phyloP scores from a whole-genome alignment of 2,113 vertebrate genomes.

The Erythrolamprus reginae region DNA sequence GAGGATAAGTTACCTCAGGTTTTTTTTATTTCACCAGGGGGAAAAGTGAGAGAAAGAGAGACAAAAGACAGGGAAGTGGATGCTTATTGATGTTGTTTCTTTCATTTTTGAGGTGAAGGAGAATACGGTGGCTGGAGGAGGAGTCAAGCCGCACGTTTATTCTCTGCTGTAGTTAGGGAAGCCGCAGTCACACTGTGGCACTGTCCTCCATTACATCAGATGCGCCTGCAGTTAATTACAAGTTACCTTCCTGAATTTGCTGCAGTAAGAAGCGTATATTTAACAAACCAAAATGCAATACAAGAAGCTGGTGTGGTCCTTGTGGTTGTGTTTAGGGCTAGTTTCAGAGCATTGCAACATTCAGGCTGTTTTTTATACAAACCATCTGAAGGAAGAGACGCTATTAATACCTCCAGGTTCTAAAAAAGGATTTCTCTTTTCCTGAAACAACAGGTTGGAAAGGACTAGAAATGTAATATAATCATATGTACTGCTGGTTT shows the following conservation, averaged over 20 bases:
- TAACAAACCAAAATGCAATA: slow-evolving; percentile 17
- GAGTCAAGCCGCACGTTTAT: not conserved
- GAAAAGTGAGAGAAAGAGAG: not conserved
- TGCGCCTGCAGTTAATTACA: not conserved
- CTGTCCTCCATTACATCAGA: not conserved
- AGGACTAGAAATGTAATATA: not conserved
- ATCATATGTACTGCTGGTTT: slow-evolving; percentile 8
- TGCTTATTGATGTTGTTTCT: not conserved
- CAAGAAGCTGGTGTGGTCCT: slow-evolving; percentile 25
- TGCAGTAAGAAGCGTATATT: slow-evolving; percentile 18
- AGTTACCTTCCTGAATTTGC: slow-evolving; percentile 11
- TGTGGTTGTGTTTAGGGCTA: slow-evolving; percentile 13
- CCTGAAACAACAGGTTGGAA: not conserved
- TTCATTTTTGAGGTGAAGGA: not conserved
- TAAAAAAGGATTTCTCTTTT: not conserved
- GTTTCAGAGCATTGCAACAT: not conserved
- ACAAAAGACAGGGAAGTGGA: not conserved
- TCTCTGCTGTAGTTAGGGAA: not conserved
- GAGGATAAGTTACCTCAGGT: not conserved
- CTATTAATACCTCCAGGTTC: not conserved
- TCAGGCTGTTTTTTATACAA: slow-evolving; percentile 21
- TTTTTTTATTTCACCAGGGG: not conserved
- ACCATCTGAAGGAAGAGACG: not conserved
- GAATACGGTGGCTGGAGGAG: not conserved
- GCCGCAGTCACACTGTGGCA: not conserved